These are phyloP conservation scores for Petromus typicus DNA, from an alignment of 2,113 vertebrate genomes.

Conservation along the genomic window DNA sequence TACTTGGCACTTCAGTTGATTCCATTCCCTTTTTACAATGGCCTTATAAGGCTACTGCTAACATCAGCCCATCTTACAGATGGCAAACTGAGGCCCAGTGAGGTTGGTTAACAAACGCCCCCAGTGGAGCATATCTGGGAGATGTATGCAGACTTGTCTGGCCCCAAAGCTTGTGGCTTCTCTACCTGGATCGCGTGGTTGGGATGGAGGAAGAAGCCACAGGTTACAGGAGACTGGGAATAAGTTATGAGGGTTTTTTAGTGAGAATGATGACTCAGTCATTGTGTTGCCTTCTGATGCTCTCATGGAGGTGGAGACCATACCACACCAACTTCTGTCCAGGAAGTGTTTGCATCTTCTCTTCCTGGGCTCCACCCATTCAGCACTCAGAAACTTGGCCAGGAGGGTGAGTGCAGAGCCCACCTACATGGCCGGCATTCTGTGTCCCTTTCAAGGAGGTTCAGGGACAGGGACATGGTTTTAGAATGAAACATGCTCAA, in stretches of 20 bases:
- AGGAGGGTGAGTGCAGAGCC: not conserved
- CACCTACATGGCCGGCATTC: not conserved
- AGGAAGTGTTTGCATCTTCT: not conserved
- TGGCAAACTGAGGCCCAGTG: not conserved
- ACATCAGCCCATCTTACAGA: not conserved
- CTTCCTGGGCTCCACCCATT: not conserved
- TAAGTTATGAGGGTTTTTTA: not conserved
- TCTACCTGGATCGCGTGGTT: not conserved
- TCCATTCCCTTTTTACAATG: not conserved
- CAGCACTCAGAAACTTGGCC: not conserved
- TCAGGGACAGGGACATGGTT: not conserved
- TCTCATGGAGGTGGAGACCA: not conserved
- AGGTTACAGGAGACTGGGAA: not conserved
- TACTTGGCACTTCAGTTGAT: not conserved
- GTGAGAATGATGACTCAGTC: not conserved
- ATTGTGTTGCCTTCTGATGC: not conserved
- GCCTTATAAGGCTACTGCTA: not conserved
- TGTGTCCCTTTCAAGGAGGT: not conserved
- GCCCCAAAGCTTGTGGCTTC: not conserved
- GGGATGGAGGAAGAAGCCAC: not conserved
- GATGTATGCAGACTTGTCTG: not conserved
- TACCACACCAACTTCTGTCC: not conserved
- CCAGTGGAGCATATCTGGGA: not conserved
- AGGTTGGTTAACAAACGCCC: not conserved
- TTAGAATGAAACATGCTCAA: not conserved